A percentile compares a stretch with the other conserved stretches of the same genome.
These are phyloP conservation scores for Peromyscus polionotus DNA, from an alignment of 2,113 vertebrate genomes.

Conservation along the genomic window DNA sequence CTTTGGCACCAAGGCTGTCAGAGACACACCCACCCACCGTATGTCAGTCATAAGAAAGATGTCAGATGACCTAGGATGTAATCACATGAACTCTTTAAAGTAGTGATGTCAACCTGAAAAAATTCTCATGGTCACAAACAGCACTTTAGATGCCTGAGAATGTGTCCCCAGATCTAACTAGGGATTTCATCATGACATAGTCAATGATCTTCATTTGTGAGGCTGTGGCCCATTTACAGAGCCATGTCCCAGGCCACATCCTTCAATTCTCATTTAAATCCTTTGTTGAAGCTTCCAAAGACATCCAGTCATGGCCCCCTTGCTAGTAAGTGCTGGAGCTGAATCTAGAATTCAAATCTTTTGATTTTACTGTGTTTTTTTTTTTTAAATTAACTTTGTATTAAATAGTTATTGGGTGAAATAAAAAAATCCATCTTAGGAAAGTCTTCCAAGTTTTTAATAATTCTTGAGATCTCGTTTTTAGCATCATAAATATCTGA, in stretches of 20 bases:
- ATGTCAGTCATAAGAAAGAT: background rate
- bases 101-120: background rate
- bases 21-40: background rate
- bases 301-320: background rate
- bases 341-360: background rate
- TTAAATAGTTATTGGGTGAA: constrained; percentile 67
- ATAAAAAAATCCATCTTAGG: constrained; percentile 51
- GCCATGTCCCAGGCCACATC: background rate
- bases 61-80: background rate
- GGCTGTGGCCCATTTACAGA: background rate
- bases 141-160: background rate
- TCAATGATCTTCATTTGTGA: background rate
- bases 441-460: constrained; percentile 67
- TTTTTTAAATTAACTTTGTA: background rate
- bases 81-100: background rate
- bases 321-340: background rate
- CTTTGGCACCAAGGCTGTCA: background rate
- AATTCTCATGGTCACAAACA: background rate
- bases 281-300: constrained; percentile 1
- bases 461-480: constrained; percentile 75
- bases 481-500: constrained; percentile 71
- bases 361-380: background rate
- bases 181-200: background rate
- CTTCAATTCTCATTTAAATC: constrained; percentile 1
- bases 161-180: background rate